These are phyloP conservation scores for Brenthis ino DNA, from an alignment of 2,888 invertebrate genomes.

Conservation along the genomic window DNA sequence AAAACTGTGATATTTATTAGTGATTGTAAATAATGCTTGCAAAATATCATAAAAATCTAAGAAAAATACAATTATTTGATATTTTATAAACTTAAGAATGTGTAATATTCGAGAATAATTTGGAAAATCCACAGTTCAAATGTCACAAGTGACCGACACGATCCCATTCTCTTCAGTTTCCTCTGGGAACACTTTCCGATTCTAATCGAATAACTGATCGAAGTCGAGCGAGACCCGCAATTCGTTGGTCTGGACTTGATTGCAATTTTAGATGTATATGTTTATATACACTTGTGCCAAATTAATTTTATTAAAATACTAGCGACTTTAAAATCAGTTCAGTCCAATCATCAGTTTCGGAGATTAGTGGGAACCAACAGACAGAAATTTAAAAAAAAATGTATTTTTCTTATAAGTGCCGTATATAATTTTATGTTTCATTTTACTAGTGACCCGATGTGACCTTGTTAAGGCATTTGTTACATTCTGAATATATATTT, in stretches of 20 bases:
- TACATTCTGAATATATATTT: too few relatives aligned
- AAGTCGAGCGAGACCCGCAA: slow-evolving; percentile 11
- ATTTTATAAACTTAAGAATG: background rate
- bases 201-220: slow-evolving; percentile 22
- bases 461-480: too few relatives aligned
- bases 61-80: background rate
- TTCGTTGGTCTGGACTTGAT: slow-evolving; percentile 13
- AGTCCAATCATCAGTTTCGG: too few relatives aligned
- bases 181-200: slow-evolving; percentile 25
- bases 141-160: slow-evolving; percentile 9
- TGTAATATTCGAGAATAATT: background rate
- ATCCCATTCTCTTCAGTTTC: slow-evolving; percentile 15
- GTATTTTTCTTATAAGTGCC: too few relatives aligned
- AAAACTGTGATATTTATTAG: too few relatives aligned
- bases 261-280: slow-evolving; percentile 10
- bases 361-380: too few relatives aligned
- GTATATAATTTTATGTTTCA: too few relatives aligned
- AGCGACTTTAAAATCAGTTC: too few relatives aligned
- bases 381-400: too few relatives aligned
- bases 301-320: background rate
- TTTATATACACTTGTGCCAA: background rate
- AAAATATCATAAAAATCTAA: too few relatives aligned
- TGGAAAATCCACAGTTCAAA: slow-evolving; percentile 5
- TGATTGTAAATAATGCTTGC: too few relatives aligned
- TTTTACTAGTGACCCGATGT: too few relatives aligned